Evolutionary conservation across 1,140 invertebrate species (phyloP).

Genomic region (Pseudomyrmex concolor): DNA sequence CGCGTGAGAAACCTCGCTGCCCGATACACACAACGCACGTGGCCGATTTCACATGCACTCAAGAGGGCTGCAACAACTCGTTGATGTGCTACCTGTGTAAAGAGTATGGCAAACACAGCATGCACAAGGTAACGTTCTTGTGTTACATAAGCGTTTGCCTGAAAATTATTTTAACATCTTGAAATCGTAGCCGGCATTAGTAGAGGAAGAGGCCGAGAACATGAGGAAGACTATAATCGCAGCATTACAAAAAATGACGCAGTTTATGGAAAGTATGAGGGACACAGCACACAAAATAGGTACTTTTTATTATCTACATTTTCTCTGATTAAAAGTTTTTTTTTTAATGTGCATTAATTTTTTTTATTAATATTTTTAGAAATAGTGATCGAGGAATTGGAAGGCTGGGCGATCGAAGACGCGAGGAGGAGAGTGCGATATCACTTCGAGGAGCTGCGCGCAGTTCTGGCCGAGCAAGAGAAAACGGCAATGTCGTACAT

Average conservation of each 20-base stretch:
- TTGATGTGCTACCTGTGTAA: constrained; percentile 88
- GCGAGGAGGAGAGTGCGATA: constrained; percentile 84
- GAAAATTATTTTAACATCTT: neutral
- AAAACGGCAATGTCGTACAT: constrained; percentile 86
- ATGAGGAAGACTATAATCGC: constrained; percentile 85
- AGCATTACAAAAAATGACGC: constrained; percentile 86
- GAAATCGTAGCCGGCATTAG: constrained; percentile 84
- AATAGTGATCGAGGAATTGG: constrained; percentile 81
- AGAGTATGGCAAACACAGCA: constrained; percentile 87
- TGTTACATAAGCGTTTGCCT: neutral
- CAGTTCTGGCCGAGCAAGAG: constrained; percentile 86
- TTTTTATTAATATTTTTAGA: constrained; percentile 72
- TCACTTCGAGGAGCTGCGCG: constrained; percentile 86
- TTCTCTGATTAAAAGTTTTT: neutral
- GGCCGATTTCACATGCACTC: constrained; percentile 87
- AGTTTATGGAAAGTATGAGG: constrained; percentile 87
- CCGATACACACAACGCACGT: constrained; percentile 86
- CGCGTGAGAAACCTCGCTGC: constrained; percentile 87
- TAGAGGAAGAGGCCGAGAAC: constrained; percentile 87
- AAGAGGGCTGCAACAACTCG: constrained; percentile 85
- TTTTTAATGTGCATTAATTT: constrained; percentile 3
- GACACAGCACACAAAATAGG: constrained; percentile 86
- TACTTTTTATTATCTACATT: constrained; percentile 53
- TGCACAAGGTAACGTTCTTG: constrained; percentile 84
- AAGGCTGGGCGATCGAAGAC: constrained; percentile 79